Percentiles rank a stretch among this genome's conserved stretches.
Evolutionary conservation across 2,797 vertebrate genomes (phyloP).

Genomic region (Diplodus puntazzo): DNA sequence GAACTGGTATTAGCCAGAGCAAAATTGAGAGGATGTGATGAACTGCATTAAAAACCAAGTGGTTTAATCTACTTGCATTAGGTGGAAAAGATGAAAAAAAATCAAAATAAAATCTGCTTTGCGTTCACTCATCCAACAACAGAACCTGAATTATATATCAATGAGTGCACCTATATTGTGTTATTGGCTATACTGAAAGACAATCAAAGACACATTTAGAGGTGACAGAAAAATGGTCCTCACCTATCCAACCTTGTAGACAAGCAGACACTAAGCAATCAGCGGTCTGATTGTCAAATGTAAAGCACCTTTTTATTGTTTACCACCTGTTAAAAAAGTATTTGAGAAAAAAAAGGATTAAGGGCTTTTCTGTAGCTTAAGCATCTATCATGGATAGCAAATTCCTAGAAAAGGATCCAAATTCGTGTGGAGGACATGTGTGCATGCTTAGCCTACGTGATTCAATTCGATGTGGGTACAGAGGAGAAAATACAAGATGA

Average conservation of each 20-base stretch:
- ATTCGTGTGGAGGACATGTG: neutral
- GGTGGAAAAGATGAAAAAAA: neutral
- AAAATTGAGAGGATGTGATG: neutral
- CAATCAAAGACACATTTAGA: neutral
- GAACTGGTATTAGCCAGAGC: neutral
- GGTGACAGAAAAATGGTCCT: too few species aligned
- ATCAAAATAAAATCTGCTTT: neutral
- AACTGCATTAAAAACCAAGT: neutral
- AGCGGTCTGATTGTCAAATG: neutral
- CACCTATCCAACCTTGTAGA: neutral
- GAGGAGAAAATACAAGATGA: neutral
- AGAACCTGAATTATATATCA: neutral
- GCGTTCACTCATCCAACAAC: neutral
- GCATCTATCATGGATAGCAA: neutral
- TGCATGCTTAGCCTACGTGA: neutral
- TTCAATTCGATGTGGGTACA: constrained; percentile 3
- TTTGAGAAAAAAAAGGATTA: neutral
- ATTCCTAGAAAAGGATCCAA: neutral
- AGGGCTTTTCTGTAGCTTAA: neutral
- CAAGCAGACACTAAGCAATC: neutral
- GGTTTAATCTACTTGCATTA: neutral
- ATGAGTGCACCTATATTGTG: neutral
- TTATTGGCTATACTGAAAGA: neutral
- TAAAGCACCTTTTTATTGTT: neutral
- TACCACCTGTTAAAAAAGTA: neutral